Base-by-base conservation (phyloP, 2,888 invertebrate species). In the Trichopoda pennipes region DNA sequence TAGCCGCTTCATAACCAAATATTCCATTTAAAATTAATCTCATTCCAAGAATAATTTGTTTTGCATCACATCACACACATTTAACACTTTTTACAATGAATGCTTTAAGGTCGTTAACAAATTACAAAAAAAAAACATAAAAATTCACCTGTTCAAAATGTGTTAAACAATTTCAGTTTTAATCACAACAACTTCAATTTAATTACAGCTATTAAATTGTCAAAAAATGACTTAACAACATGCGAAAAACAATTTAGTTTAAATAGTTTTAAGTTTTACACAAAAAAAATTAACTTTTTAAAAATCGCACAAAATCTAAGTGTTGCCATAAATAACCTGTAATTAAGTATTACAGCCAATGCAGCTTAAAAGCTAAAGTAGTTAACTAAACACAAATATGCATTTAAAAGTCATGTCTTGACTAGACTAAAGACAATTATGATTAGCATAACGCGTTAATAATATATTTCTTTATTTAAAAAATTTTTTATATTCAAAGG, bases 201-300 rank as follows among this genome's bases (percentile, higher is more conserved):
- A 82, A 82, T 82, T 79, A 75, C 79, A 56, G 66, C 79, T 61
- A 82, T 82, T 82, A 82, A 82, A 75, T 72, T 78, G 75, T 75
- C 82, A 75, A 70, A 82, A 78, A 23, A 63, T 73, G 28, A 56
- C 70, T 80, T 38, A 53, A 80, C 80, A 75, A 69, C 75, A 75
- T 75, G 69, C 56, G 42, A 69, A 69, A 70, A 70, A 75, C 80
- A 60, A 80, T 70, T 64, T 70, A 58, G 75, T 60, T 80, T 75
- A n/a, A 70, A 64, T 21, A 63, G 49, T 51, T 16, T 61, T 68
- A 1, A 19, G 49, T 12, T 12, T 10, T 56, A 21, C 21, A 35
- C 44, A 44, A 53, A 19, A 12, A 66, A 60, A 60, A 51, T 51
- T 53, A 47, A 55, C 16, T 42, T 1, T 28, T 28, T 28, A 4